These are phyloP conservation scores for Vidua macroura DNA, from an alignment of 2,113 vertebrate genomes.

Conservation along the genomic window DNA sequence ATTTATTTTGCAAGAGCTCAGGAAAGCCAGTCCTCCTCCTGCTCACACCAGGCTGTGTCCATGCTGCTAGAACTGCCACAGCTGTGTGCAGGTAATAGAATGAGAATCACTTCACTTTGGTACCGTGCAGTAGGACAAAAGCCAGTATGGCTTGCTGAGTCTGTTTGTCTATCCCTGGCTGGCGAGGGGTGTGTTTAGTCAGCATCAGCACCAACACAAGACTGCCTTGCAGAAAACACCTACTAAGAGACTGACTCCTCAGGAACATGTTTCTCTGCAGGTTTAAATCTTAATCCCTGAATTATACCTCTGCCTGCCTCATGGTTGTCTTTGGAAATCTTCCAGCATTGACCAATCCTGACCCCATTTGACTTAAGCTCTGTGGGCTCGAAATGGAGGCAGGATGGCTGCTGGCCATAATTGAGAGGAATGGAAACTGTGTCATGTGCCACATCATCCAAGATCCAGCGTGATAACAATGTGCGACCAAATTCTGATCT, in stretches of 20 bases:
- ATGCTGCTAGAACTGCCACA: not conserved
- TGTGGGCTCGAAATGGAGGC: not conserved
- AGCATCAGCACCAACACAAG: not conserved
- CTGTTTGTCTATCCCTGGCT: not conserved
- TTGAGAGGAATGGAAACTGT: not conserved
- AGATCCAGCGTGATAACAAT: not conserved
- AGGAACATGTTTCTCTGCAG: not conserved
- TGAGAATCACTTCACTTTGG: not conserved
- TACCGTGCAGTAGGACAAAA: not conserved
- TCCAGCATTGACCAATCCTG: not conserved
- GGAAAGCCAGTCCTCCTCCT: not conserved
- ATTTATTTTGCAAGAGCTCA: not conserved
- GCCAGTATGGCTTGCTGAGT: not conserved
- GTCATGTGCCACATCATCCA: not conserved
- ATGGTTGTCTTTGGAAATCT: not conserved
- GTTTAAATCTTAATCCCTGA: conserved; percentile 10
- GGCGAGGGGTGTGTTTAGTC: not conserved
- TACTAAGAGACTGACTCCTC: not conserved
- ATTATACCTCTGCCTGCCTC: not conserved
- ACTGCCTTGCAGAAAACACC: not conserved
- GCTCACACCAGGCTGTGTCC: not conserved
- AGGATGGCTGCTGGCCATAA: not conserved
- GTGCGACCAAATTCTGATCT: not conserved
- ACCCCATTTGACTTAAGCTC: not conserved
- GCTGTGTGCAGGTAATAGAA: rapidly evolving